Conservation (phyloP, 2,797 vertebrate genomes). For the Acomys russatus region DNA sequence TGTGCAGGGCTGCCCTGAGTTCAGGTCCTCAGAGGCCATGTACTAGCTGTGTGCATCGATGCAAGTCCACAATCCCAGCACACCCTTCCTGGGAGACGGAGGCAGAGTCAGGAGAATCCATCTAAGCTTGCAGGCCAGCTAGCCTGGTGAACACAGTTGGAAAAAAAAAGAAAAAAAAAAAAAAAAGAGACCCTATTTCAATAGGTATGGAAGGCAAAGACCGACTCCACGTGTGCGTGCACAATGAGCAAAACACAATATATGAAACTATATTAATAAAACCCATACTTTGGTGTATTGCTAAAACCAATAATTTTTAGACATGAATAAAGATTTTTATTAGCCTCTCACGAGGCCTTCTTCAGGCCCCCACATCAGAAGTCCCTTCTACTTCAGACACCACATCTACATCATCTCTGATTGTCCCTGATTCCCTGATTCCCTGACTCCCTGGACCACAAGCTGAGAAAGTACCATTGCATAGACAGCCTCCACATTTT, state of each 20-base stretch:
- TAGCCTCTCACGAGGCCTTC: not conserved
- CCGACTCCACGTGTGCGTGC: not conserved
- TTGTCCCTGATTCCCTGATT: rapidly evolving
- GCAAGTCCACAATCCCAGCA: not conserved
- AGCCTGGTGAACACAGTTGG: not conserved
- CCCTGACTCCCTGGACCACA: too few species aligned
- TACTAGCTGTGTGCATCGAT: too few species aligned
- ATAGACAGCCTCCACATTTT: not conserved
- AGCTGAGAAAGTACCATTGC: not conserved
- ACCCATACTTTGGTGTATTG: not conserved
- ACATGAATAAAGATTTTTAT: not conserved
- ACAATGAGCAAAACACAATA: not conserved
- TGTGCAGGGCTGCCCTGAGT: not conserved
- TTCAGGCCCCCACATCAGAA: not conserved
- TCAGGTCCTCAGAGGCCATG: not conserved
- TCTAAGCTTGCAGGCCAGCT: not conserved
- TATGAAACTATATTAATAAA: not conserved
- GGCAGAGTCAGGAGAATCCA: not conserved
- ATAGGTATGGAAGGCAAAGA: not conserved
- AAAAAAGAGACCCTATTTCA: not conserved
- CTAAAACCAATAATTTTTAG: not conserved
- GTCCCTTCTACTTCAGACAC: not conserved
- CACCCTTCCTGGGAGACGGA: not conserved
- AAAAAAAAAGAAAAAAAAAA: too few species aligned
- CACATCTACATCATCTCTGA: not conserved